Base-by-base conservation (phyloP, 2,888 invertebrate genomes). In the Apamea sordens region DNA sequence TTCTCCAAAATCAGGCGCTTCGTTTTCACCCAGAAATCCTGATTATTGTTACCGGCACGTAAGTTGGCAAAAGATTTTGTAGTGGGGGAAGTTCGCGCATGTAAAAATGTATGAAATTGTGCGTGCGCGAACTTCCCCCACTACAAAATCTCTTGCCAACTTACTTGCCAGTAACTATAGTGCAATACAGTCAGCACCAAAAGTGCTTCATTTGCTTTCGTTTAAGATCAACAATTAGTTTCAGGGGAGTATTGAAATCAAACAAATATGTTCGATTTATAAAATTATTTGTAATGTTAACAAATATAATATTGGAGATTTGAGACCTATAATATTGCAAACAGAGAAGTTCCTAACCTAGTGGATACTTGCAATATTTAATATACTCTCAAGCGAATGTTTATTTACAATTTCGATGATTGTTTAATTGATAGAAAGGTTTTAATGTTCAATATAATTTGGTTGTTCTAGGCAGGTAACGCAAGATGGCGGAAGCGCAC, bases 401-500 rank as follows among this genome's bases (percentile, higher is more conserved):
- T 56, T 21, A 56, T 47, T 50, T 59, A 47, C 2, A 21, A 56
- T 50, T 53, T 64, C 4, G 11, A 18, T n/a, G 63, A 63, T 68
- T 10, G 36, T 1, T 50, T 44, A 18, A 15, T 74, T 44, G 13
- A 28, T 11, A 24, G 4, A 24, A 41, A 59, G 71, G 2, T 13
- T 74, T 36, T 7, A 65, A 73, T 61, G 5, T 72, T 61, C 8
- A 0, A 4, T 53, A 75, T 41, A 18, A 15, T 67, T 82, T 68
- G 32, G 70, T 88, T 84, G 78, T 76, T 83, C 88, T 76, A 85
- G 90, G 86, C 80, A 90, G 83, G 70, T 92, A 86, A 91, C 73
- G 36, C 80, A 94, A 87, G 65, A 99, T 99, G 99, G 99, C 99
- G 92, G 99, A 99, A 98, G 99, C 99, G 89, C 99, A 99, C 97